phyloP scores from a whole-genome alignment of 2,888 invertebrate species.

The Cephonodes hylas region DNA sequence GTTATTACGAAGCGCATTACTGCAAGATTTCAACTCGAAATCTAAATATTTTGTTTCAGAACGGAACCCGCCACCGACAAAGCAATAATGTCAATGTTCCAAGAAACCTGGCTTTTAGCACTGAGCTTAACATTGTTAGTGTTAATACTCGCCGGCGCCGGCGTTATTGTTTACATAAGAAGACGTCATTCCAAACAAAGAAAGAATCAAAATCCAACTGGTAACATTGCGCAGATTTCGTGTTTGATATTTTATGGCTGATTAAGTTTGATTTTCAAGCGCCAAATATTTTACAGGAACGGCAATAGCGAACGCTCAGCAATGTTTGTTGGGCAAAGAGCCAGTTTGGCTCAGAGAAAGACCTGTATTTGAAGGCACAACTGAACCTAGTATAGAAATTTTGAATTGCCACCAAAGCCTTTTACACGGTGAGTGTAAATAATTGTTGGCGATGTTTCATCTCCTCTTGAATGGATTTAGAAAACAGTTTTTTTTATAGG shows the following conservation, averaged over 20 bases:
- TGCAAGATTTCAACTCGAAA: conserved; percentile 16
- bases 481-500: conserved; percentile 40
- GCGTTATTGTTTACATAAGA: conserved; percentile 64
- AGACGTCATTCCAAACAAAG: conserved; percentile 65
- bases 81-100: conserved; percentile 72
- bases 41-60: conserved; percentile 54
- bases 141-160: conserved; percentile 62
- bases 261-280: not conserved
- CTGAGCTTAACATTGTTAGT: conserved; percentile 67
- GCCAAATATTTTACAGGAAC: conserved; percentile 43
- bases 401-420: conserved; percentile 72
- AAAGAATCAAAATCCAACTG: conserved; percentile 64
- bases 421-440: conserved; percentile 53
- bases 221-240: conserved; percentile 38
- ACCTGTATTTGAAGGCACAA: conserved; percentile 68
- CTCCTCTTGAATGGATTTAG: not conserved
- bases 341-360: conserved; percentile 74
- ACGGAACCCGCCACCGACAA: conserved; percentile 76
- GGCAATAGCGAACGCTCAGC: conserved; percentile 68
- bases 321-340: conserved; percentile 73
- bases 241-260: not conserved
- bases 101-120: conserved; percentile 75
- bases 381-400: conserved; percentile 73
- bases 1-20: not conserved
- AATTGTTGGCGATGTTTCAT: not conserved